These are phyloP conservation scores for Haliclona indistincta DNA, from an alignment of 37 sponge, comb jelly and placozoan genomes.

Conservation along the genomic window DNA sequence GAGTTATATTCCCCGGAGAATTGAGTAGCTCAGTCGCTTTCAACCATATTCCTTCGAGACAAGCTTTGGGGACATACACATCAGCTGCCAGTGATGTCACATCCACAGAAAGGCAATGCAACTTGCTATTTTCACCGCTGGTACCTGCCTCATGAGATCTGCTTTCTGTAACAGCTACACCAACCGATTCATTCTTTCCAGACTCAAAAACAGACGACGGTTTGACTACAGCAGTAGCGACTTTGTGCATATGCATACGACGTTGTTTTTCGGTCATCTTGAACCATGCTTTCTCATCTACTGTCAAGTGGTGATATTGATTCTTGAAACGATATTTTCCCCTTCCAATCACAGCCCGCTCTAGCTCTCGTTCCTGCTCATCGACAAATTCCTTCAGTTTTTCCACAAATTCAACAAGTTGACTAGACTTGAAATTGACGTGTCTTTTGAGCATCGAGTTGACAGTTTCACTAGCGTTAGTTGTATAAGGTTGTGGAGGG, in stretches of 20 bases:
- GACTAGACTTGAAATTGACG: constrained; percentile 16
- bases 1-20: constrained; percentile 1
- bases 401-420: constrained; percentile 17
- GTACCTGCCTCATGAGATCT: no score
- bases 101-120: constrained; percentile 13
- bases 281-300: constrained; percentile 11
- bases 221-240: neutral
- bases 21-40: constrained; percentile 24
- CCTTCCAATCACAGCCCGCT: constrained; percentile 13
- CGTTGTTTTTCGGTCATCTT: constrained; percentile 9
- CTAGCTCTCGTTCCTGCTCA: constrained; percentile 37
- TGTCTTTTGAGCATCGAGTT: constrained; percentile 13
- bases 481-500: constrained; percentile 35
- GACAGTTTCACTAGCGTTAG: constrained; percentile 27
- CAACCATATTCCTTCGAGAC: constrained; percentile 28
- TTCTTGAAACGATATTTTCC: constrained; percentile 21
- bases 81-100: neutral
- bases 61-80: neutral
- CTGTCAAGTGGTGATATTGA: neutral
- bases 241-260: constrained; percentile 9
- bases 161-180: neutral
- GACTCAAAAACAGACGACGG: no score
- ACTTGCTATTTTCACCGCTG: no score
- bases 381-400: constrained; percentile 18
- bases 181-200: no score